phyloP scores from a whole-genome alignment of 2,888 invertebrate species.

The Calameuta pallipes region DNA sequence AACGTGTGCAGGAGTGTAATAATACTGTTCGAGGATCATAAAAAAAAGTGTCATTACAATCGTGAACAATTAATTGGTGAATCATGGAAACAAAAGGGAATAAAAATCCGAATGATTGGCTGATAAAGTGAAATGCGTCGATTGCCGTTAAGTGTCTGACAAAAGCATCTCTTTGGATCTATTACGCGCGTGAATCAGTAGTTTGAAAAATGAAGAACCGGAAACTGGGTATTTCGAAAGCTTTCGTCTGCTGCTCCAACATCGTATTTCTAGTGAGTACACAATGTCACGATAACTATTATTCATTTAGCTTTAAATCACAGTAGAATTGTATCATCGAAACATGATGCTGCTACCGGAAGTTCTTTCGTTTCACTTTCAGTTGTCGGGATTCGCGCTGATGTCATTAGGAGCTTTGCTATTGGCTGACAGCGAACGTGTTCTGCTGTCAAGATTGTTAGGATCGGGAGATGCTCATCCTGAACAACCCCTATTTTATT shows the following conservation, averaged over 20 bases:
- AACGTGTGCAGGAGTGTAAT: too few relatives aligned
- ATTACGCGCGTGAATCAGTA: too few relatives aligned
- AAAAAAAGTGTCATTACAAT: too few relatives aligned
- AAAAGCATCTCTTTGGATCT: too few relatives aligned
- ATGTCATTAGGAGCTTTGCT: slow-evolving; percentile 80
- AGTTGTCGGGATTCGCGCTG: slow-evolving; percentile 80
- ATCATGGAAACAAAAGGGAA: too few relatives aligned
- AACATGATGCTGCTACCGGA: background rate
- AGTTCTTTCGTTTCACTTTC: slow-evolving; percentile 49
- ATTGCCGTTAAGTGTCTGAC: too few relatives aligned
- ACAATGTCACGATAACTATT: background rate
- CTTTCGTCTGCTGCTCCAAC: slow-evolving; percentile 60
- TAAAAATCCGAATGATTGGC: too few relatives aligned
- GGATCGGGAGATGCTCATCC: slow-evolving; percentile 72
- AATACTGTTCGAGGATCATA: too few relatives aligned
- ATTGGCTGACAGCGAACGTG: slow-evolving; percentile 77
- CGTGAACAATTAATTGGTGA: too few relatives aligned
- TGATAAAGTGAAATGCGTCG: too few relatives aligned
- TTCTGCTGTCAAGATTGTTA: slow-evolving; percentile 78
- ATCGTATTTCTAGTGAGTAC: slow-evolving; percentile 59
- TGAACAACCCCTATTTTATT: slow-evolving; percentile 81
- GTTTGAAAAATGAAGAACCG: slow-evolving; percentile 41
- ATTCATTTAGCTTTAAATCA: background rate
- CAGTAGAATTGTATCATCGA: background rate
- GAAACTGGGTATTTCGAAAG: slow-evolving; percentile 46